A percentile compares a stretch with the other conserved stretches of the same genome.
These are phyloP conservation scores for Drosophila buzzatii DNA, from an alignment of 2,888 invertebrate genomes.

Conservation along the genomic window DNA sequence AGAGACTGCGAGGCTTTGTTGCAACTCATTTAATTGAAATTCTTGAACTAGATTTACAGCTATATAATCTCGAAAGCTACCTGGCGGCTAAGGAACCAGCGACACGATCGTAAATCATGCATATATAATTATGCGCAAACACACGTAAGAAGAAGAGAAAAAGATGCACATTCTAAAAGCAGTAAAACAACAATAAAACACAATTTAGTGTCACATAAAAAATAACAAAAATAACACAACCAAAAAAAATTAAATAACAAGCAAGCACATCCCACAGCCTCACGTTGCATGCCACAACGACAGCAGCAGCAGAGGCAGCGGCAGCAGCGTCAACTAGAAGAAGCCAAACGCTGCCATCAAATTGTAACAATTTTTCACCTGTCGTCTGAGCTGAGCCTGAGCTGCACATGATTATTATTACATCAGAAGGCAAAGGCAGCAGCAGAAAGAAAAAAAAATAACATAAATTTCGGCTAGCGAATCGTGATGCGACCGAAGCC, in stretches of 20 bases:
- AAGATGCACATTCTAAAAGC: constrained; percentile 61
- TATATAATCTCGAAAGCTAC: constrained; percentile 24
- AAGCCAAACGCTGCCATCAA: constrained; percentile 61
- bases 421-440: constrained; percentile 55
- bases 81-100: constrained; percentile 14
- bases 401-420: constrained; percentile 76
- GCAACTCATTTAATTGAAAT: constrained; percentile 43
- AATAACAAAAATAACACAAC: constrained; percentile 20
- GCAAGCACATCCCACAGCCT: constrained; percentile 38
- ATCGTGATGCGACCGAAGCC: constrained; percentile 65
- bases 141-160: constrained; percentile 4
- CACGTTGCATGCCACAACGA: constrained; percentile 62
- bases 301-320: not conserved
- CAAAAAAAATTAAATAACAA: not conserved
- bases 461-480: constrained; percentile 69
- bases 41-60: constrained; percentile 47
- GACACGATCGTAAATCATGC: constrained; percentile 56
- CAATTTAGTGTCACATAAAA: constrained; percentile 69
- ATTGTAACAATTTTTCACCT: constrained; percentile 79
- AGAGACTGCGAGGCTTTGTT: not conserved
- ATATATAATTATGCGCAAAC: constrained; percentile 62
- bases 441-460: constrained; percentile 27
- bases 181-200: constrained; percentile 62
- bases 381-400: constrained; percentile 46
- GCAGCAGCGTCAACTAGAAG: not conserved